Evolutionary conservation across 53 echinoderm and acorn worm species (phyloP).

Genomic region (Pentamera pediparva): DNA sequence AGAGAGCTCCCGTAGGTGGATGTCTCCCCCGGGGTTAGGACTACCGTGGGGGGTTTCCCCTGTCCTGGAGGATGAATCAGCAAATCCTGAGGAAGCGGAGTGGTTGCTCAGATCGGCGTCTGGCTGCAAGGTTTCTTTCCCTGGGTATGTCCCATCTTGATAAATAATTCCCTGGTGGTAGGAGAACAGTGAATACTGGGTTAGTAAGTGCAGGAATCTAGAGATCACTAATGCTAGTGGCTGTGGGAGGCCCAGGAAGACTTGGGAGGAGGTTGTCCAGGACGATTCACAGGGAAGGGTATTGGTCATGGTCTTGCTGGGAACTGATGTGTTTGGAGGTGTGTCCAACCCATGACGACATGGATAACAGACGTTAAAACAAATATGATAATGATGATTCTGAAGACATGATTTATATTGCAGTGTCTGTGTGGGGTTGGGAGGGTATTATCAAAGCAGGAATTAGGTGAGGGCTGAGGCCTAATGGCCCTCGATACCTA

Average conservation of each 20-base stretch:
- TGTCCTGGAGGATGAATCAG: slow-evolving; percentile 3
- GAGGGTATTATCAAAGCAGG: no score
- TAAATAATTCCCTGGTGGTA: slow-evolving; percentile 4
- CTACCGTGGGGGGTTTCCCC: not conserved
- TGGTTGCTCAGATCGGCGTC: slow-evolving; percentile 31
- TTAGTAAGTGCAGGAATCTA: no score
- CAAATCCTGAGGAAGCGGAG: slow-evolving; percentile 33
- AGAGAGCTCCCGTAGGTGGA: not conserved
- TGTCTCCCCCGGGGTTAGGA: not conserved
- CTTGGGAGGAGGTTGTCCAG: not conserved
- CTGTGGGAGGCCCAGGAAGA: no score
- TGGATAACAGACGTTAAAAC: no score
- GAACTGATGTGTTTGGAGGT: no score
- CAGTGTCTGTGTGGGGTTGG: no score
- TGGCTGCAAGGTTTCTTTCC: not conserved
- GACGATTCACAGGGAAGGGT: not conserved
- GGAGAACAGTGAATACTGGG: not conserved
- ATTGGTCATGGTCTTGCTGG: no score
- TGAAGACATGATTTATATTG: no score
- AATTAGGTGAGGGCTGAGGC: no score
- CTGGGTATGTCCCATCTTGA: slow-evolving; percentile 2
- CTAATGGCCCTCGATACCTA: no score
- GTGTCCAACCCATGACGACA: no score
- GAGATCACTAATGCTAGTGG: not conserved
- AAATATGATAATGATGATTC: no score